Base-by-base conservation (phyloP, 1,140 invertebrate species). In the Rhysida immarginata region DNA sequence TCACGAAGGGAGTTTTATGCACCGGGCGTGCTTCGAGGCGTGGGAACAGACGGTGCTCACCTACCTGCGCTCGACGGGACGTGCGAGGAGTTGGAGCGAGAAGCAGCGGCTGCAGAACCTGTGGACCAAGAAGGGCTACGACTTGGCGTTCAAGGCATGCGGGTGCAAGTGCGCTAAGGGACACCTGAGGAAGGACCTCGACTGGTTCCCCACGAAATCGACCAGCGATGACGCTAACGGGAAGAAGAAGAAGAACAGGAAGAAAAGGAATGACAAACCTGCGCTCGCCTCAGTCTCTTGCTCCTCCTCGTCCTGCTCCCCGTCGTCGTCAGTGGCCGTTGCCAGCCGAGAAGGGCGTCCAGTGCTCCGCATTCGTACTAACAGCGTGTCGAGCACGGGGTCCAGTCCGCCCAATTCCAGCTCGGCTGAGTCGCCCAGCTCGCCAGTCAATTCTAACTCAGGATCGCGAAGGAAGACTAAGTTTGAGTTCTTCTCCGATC, bases 41-140 rank as follows among this genome's bases (percentile, higher is more conserved):
- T 96, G 90, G 88, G 91, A 96, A 71, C 81, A 84, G 67, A 78
- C 80, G 3, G 84, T 96, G 18, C 76, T 95, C 57, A 81, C 82
- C 29, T 93, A 88, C 65, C 76, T 96, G 45, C 87, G 91, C 66
- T 84, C 84, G 5, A 90, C 85, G 71, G 89, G 89, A 14, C 74
- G 91, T 18, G 90, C 90, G 1, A 77, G 91, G 18, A 88, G 84
- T 53, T 96, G 92, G 92, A 91, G 87, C 24, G 91, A 96, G 68
- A 78, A 89, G 46, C 91, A 96, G 70, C 78, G 91, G 18, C 79
- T 87, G 60, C 91, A 96, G 72, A 94, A 96, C 68, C 73, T 97
- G 54, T 97, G 93, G 93, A 95, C 91, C 41, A 95, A 96, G 71
- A 94, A 94, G 70, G 92, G 91, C 14, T 96, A 95, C 73, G 92